Evolutionary conservation across 2,888 invertebrate species (phyloP).

Genomic region (Cataglyphis cursor): DNA sequence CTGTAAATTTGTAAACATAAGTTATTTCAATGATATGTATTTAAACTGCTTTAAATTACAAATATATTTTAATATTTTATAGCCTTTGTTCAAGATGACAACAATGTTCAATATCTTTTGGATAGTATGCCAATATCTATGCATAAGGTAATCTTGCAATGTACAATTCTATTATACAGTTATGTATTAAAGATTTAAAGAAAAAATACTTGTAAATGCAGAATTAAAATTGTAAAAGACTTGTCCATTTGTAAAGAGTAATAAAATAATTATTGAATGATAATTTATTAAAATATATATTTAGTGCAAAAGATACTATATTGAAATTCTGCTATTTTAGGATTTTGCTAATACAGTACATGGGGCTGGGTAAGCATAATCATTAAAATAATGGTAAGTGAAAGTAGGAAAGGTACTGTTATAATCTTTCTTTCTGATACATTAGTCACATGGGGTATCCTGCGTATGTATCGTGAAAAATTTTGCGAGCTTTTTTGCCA

Average conservation of each 20-base stretch:
- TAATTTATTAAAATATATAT: background rate
- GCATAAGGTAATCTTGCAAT: constrained; percentile 86
- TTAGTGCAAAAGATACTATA: background rate
- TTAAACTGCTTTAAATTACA: background rate
- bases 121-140: constrained; percentile 89
- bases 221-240: background rate
- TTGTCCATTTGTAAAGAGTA: constrained; percentile 4
- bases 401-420: constrained; percentile 78
- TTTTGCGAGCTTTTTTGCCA: background rate
- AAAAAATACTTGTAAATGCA: background rate
- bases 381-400: constrained; percentile 75
- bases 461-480: background rate
- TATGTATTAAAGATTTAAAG: constrained; percentile 2
- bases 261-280: background rate
- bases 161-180: background rate
- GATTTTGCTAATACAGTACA: constrained; percentile 83
- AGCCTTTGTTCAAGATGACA: constrained; percentile 92
- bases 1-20: background rate
- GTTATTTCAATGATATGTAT: background rate
- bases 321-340: constrained; percentile 78
- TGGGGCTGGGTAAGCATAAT: constrained; percentile 83
- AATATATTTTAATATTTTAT: constrained; percentile 69
- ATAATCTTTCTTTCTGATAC: constrained; percentile 63
- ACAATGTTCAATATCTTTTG: constrained; percentile 90
- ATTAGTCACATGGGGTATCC: background rate